Percentiles rank a stretch among this genome's conserved stretches.
phyloP scores from a whole-genome alignment of 2,888 invertebrate species.

The Galerucella calmariensis region DNA sequence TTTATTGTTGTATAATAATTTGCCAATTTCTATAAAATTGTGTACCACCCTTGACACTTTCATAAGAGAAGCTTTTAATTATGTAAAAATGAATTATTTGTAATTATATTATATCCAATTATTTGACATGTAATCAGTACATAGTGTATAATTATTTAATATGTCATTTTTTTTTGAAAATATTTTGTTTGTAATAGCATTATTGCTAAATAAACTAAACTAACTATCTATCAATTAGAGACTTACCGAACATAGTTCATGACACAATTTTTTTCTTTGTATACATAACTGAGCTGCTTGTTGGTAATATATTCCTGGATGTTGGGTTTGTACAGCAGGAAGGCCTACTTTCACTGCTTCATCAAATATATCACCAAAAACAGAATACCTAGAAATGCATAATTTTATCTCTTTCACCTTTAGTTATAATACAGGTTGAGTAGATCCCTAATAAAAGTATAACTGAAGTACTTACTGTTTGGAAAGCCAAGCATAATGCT shows the following conservation, averaged over 20 bases:
- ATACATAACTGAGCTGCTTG: constrained; percentile 91
- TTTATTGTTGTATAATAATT: too few species aligned
- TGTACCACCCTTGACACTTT: too few species aligned
- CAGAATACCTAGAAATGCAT: constrained; percentile 67
- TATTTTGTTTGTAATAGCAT: too few species aligned
- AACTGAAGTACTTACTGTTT: constrained; percentile 77
- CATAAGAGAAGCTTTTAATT: too few species aligned
- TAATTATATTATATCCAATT: too few species aligned
- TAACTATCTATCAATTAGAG: not conserved
- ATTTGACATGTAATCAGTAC: too few species aligned
- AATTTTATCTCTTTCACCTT: not conserved
- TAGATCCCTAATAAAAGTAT: too few species aligned
- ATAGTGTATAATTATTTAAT: too few species aligned
- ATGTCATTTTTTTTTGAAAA: too few species aligned
- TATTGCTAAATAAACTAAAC: too few species aligned
- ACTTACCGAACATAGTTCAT: constrained; percentile 76
- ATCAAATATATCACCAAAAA: constrained; percentile 96
- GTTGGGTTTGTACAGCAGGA: constrained; percentile 94
- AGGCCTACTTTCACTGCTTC: constrained; percentile 92
- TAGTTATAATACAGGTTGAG: not conserved
- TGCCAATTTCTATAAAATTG: too few species aligned
- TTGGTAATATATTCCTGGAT: constrained; percentile 97
- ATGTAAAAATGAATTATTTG: too few species aligned
- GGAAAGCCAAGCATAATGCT: constrained; percentile 95
- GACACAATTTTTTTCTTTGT: constrained; percentile 79